Evolutionary conservation across 2,113 vertebrate species (phyloP).

Genomic region (Neopipo cinnamomea): DNA sequence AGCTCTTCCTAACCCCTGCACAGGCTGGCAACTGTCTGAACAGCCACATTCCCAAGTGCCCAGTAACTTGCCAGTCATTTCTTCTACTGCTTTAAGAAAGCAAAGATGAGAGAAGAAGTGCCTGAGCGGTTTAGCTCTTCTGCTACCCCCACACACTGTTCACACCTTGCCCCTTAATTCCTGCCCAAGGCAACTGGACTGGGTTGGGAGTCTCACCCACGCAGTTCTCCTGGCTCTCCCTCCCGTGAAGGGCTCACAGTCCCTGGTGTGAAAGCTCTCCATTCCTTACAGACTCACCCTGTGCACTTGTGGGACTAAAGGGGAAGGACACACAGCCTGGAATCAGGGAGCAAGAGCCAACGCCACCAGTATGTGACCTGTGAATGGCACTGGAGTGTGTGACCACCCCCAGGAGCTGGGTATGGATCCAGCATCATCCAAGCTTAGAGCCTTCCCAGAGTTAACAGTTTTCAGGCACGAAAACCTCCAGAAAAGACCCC

Average conservation of each 20-base stretch:
- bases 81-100: neutral
- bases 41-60: neutral
- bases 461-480: neutral
- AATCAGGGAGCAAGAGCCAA: neutral
- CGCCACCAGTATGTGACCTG: accelerated
- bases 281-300: too few species aligned
- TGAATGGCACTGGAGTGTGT: neutral
- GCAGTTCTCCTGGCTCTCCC: neutral
- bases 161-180: slow-evolving; percentile 32
- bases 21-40: neutral
- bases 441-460: neutral
- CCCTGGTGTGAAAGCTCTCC: neutral
- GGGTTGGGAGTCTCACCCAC: neutral
- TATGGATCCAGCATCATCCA: neutral
- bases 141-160: neutral
- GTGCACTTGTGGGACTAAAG: accelerated
- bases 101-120: neutral
- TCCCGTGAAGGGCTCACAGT: neutral
- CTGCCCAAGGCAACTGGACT: slow-evolving; percentile 23
- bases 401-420: neutral
- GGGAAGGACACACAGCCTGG: neutral
- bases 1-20: neutral
- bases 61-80: neutral
- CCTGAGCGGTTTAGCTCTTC: neutral
- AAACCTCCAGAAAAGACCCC: neutral